Percentiles rank a stretch among this genome's conserved stretches.
Conservation (phyloP, 2,888 invertebrate species). For the Athalia rosae region DNA sequence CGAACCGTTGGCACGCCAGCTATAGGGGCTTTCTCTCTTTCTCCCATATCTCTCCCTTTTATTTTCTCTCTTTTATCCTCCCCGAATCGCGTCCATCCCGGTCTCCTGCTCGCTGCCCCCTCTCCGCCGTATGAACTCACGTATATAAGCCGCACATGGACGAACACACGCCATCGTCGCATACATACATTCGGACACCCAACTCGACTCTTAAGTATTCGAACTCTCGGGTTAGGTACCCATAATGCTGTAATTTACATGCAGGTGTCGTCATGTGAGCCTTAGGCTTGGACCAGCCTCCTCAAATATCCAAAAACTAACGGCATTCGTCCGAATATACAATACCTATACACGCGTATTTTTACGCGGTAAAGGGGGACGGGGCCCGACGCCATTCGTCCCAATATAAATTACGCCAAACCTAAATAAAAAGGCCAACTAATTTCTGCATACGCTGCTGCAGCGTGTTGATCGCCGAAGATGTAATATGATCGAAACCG, state of each 20-base stretch:
- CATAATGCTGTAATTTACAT: conserved; percentile 65
- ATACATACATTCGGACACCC: not conserved
- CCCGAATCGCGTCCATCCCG: not conserved
- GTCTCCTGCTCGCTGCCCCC: not conserved
- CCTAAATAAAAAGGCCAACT: no score
- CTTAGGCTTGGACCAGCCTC: conserved; percentile 14
- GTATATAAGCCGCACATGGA: not conserved
- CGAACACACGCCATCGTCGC: not conserved
- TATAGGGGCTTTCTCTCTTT: not conserved
- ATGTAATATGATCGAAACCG: no score
- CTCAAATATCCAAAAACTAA: not conserved
- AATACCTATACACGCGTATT: no score
- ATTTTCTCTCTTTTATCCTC: not conserved
- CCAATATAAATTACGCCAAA: no score
- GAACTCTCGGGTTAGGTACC: conserved; percentile 54
- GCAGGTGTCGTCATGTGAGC: conserved; percentile 64
- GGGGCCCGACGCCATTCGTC: no score
- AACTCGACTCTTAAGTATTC: conserved; percentile 57
- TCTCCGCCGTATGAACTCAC: not conserved
- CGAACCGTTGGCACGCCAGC: conserved; percentile 27
- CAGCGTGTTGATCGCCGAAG: no score
- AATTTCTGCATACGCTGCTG: no score
- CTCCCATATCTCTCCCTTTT: not conserved
- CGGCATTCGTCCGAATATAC: not conserved
- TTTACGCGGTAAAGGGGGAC: no score